These are phyloP conservation scores for Cryptosula pallasiana DNA, from an alignment of 2,888 invertebrate genomes.

Conservation along the genomic window DNA sequence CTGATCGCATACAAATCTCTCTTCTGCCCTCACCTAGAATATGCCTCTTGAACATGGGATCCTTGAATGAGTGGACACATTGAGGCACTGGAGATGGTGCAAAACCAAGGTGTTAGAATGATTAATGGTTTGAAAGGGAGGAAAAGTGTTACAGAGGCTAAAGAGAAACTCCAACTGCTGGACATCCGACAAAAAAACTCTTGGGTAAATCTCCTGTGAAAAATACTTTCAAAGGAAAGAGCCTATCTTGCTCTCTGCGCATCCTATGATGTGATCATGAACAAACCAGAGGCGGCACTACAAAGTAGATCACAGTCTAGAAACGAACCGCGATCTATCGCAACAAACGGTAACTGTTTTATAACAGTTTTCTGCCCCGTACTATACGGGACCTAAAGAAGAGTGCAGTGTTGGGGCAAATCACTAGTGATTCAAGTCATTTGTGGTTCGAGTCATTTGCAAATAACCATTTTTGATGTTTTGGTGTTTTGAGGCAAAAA, in stretches of 20 bases:
- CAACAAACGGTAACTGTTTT: not conserved
- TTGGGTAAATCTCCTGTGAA: not conserved
- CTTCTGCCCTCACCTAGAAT: not conserved
- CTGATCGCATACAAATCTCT: conserved; percentile 1
- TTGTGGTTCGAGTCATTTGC: too few relatives aligned
- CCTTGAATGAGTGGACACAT: not conserved
- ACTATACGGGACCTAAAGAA: not conserved
- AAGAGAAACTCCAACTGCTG: not conserved
- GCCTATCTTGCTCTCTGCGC: not conserved
- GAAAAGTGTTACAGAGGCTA: not conserved
- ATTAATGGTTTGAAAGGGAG: not conserved
- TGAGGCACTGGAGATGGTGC: not conserved
- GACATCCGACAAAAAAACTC: not conserved
- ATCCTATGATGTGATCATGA: not conserved
- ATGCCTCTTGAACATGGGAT: conserved; percentile 1
- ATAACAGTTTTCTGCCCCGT: not conserved
- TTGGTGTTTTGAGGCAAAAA: too few relatives aligned
- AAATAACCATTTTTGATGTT: too few relatives aligned
- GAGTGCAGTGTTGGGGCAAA: too few relatives aligned
- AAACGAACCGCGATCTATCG: not conserved
- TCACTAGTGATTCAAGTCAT: too few relatives aligned
- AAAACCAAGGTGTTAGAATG: not conserved
- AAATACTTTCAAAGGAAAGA: not conserved
- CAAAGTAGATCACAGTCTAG: not conserved
- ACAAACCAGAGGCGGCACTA: not conserved